Evolutionary conservation across 1,140 invertebrate genomes (phyloP).

Genomic region (Varroa destructor): DNA sequence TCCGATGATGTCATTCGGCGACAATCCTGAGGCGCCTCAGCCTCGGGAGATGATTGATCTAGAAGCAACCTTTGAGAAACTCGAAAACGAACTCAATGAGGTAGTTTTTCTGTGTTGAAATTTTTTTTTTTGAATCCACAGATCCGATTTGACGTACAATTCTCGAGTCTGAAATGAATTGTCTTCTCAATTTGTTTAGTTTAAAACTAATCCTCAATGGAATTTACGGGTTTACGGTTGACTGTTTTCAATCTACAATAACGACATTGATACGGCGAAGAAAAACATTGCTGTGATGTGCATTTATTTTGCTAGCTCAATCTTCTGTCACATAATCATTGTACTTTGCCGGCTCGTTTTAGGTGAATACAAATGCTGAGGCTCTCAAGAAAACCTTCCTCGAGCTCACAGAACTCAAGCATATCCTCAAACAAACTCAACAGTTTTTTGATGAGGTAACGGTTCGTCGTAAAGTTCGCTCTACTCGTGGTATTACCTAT

Average conservation of each 20-base stretch:
- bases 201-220: too few species aligned
- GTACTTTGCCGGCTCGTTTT: too few species aligned
- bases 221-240: too few species aligned
- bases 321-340: neutral
- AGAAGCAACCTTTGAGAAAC: constrained; percentile 50
- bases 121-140: too few species aligned
- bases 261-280: too few species aligned
- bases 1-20: constrained; percentile 80
- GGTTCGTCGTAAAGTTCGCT: constrained; percentile 5
- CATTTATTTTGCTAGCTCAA: too few species aligned
- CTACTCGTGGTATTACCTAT: constrained; percentile 29
- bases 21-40: constrained; percentile 81
- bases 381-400: constrained; percentile 47
- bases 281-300: too few species aligned
- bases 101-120: neutral
- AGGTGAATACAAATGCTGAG: constrained; percentile 48
- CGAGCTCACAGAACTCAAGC: constrained; percentile 71
- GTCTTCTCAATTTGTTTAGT: too few species aligned
- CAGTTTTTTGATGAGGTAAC: constrained; percentile 47
- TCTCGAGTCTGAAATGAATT: too few species aligned
- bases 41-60: constrained; percentile 91
- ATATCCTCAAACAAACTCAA: constrained; percentile 48
- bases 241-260: too few species aligned
- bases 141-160: too few species aligned
- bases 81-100: constrained; percentile 43